Percentiles rank a stretch among this genome's conserved stretches.
phyloP scores from a whole-genome alignment of 2,888 invertebrate genomes.

The Nomada ferruginata region DNA sequence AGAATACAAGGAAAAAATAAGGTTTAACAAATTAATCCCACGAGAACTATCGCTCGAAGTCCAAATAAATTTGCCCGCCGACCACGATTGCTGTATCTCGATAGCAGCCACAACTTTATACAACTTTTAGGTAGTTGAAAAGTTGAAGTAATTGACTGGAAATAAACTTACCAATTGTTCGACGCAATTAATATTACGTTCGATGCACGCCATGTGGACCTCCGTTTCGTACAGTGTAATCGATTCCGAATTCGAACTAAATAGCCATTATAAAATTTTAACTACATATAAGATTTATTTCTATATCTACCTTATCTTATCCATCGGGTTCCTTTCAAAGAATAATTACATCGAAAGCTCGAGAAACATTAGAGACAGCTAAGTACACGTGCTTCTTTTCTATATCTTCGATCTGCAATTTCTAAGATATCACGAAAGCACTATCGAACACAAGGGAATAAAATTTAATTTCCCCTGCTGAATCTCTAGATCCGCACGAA shows the following conservation, averaged over 20 bases:
- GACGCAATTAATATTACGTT: not conserved
- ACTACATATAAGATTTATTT: not conserved
- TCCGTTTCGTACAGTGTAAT: not conserved
- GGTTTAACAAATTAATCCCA: not conserved
- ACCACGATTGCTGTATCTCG: not conserved
- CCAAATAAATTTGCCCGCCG: conserved; percentile 15
- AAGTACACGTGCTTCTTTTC: not conserved
- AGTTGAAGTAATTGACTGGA: not conserved
- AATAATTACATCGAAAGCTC: not conserved
- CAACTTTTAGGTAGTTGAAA: not conserved
- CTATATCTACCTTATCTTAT: no score
- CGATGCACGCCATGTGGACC: not conserved
- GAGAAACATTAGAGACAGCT: not conserved
- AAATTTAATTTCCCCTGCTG: not conserved
- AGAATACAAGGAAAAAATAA: not conserved
- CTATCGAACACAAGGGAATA: not conserved
- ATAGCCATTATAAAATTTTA: conserved; percentile 8
- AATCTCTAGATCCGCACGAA: not conserved
- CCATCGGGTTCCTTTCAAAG: not conserved
- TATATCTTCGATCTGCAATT: conserved; percentile 6
- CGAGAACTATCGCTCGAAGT: conserved; percentile 2
- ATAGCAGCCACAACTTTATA: not conserved
- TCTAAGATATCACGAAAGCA: conserved; percentile 1
- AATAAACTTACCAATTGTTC: conserved; percentile 5
- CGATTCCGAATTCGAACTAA: not conserved